Base-by-base conservation (phyloP, 35 echinoderm and acorn worm genomes). In the Acanthaster planci region DNA sequence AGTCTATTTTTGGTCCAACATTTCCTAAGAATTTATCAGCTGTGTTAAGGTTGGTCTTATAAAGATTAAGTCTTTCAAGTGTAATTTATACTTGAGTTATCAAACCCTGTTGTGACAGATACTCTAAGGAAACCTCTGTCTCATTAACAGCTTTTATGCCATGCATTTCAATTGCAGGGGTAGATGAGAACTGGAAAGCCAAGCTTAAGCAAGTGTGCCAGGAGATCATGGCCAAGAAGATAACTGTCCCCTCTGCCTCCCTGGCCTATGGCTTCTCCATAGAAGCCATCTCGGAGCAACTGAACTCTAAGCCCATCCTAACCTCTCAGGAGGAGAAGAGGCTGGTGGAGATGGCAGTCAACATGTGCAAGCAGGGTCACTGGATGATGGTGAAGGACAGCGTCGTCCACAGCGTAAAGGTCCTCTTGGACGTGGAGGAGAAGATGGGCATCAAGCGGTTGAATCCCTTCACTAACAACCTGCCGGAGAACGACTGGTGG, bases 181-280 rank as follows among this genome's bases (percentile, higher is more conserved):
- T 47, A 6, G 42, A 47, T 12, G 42, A 12, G 12, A 26, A 72
- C 2, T 72, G 26, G 64, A 72, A 72, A 34, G 22, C 34, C 14
- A 72, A 72, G 23, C 22, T 72, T 34, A 21, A 72, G 29, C 64
- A 72, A 72, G 34, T 72, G 10, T 72, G 64, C 64, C 14, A 21
- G 64, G 64, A 72, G 26, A 72, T 72, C 64, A 26, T 72, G 64
- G 34, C 64, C 34, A 72, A 72, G 64, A 72, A 72, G 34, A 72
- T 34, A 10, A 72, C 64, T 26, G 3, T 72, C 34, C 64, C 22
- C 21, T 72, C 30, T 14, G 64, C 64, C 30, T 72, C 64, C 23
- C 26, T 27, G 64, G 34, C 64, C 64, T 34, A 72, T 72, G 64
- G 64, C 34, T 26, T 72, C 64, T 72, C 64, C 26, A 72, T 31